A percentile compares a stretch with the other conserved stretches of the same genome.
phyloP scores from a whole-genome alignment of 2,797 vertebrate genomes.

The Lagocephalus sceleratus region DNA sequence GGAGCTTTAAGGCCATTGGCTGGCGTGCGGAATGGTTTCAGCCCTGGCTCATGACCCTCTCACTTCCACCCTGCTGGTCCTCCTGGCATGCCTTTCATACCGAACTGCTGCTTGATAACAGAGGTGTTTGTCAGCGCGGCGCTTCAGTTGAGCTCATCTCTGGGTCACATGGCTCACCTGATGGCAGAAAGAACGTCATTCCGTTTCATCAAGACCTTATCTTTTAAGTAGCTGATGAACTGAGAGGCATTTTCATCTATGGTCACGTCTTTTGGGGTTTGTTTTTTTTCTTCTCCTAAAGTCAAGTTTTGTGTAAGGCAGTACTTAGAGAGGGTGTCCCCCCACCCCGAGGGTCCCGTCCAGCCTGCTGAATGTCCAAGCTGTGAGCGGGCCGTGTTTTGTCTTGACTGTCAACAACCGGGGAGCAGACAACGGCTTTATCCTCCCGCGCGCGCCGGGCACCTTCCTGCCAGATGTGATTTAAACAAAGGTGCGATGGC shows the following conservation, averaged over 20 bases:
- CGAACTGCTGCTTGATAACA: slow-evolving; percentile 45
- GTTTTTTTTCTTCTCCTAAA: no score
- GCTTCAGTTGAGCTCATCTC: slow-evolving; percentile 43
- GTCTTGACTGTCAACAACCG: slow-evolving; percentile 54
- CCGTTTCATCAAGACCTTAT: not conserved
- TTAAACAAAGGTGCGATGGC: no score
- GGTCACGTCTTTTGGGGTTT: no score
- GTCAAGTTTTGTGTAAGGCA: slow-evolving; percentile 4
- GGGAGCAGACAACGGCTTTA: slow-evolving; percentile 56
- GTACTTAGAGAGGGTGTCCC: slow-evolving; percentile 32
- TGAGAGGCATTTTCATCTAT: no score
- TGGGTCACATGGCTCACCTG: slow-evolving; percentile 13
- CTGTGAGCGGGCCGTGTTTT: slow-evolving; percentile 61
- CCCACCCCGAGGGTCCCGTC: slow-evolving; percentile 6
- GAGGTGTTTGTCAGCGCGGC: slow-evolving; percentile 26
- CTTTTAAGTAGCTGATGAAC: no score
- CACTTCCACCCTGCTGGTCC: slow-evolving; percentile 42
- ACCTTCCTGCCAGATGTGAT: slow-evolving; percentile 46
- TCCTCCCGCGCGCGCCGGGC: slow-evolving; percentile 37
- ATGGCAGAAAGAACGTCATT: slow-evolving; percentile 18
- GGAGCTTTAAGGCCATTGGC: slow-evolving; percentile 23
- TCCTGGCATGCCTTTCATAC: slow-evolving; percentile 50
- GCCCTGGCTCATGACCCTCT: slow-evolving; percentile 51
- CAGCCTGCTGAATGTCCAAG: slow-evolving; percentile 33
- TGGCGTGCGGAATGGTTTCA: slow-evolving; percentile 45